Base-by-base conservation (phyloP, 2,797 vertebrate species). In the Urophycis tenuis region DNA sequence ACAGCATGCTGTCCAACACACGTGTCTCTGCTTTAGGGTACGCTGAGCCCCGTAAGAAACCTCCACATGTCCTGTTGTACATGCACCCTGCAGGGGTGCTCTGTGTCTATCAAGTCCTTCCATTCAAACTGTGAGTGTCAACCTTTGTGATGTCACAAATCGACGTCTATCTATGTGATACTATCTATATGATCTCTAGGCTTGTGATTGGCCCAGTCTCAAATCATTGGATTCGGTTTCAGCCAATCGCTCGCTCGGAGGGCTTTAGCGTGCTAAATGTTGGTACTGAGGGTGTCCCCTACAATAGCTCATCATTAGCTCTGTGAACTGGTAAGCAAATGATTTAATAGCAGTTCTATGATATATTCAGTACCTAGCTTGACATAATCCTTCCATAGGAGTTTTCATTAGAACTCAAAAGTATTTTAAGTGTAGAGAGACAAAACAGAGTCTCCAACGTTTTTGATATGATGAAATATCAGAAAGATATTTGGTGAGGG, bases 301-400 rank as follows among this genome's bases (percentile, higher is more conserved):
- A 64, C n/a, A 29, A 4, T 1, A n/a, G 60, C 10, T 25, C 1
- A 29, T 25, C 60, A 12, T 29, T 10, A 0, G 53, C 53, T 64
- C 60, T 64, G 60, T 72, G 36, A 84, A 78, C 83, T 77, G 87
- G 87, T 90, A 90, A 91, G 86, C 89, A 69, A 60, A 75, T 11
- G 81, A 74, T 76, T 80, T 36, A 73, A 80, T 74, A 74, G 34
- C 74, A 76, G 78, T 36, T 79, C 39, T 77, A 80, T 81, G 67
- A 81, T 76, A 76, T 82, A 77, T 72, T 25, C 60, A 64, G 60
- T 64, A 71, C 80, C 41, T 76, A 29, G 22, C 77, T 29, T 78
- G 73, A 73, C 77, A 70, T 49, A 49, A 79, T 71, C 36, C 11
- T 72, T 41, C 77, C 41, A 53, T 73, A 36, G 7, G 36, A 79